Evolutionary conservation across 2,797 vertebrate genomes (phyloP), one percentile per base, ranked within the genome.

Genomic region (Amblyopsis hoosieri): DNA sequence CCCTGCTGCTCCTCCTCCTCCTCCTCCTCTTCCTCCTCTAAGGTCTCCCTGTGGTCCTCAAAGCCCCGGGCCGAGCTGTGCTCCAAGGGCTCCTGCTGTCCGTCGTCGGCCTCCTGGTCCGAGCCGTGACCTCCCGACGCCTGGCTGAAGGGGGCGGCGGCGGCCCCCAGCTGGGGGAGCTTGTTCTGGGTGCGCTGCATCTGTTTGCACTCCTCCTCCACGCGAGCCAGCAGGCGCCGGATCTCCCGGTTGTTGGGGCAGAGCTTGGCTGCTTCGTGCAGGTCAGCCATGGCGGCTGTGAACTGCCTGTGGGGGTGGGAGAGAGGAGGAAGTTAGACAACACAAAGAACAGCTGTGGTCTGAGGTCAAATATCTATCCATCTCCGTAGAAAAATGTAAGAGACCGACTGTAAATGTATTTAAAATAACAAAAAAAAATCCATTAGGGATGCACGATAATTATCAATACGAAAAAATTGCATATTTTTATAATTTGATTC

Each of bases 121-220:
- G 94, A 95, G 64, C 91, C 93, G 9, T 88, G 91, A 0, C 77
- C 82, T 17, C 81, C 83, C 0, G 93, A 93, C 19, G 90, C 93
- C 62, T 87, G 90, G 0, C 66, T 69, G 45, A 69, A 74, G 23
- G 23, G 23, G 1, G 85, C 81, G 12, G 86, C 81, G 1, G 80
- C 69, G 0, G 89, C 88, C 45, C 86, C 84, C 5, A 87, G 46
- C 0, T 76, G 57, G 57, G 62, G 93, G 60, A 87, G 95, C 74
- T 95, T 98, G 62, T 90, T 91, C 74, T 97, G 98, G n/a, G 86
- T 79, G 60, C 92, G 93, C 88, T 97, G 97, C 76, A 98, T 87
- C 74, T 99, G 97, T 69, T 92, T 97, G 72, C 94, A 98, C 71
- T 99, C 98, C 13, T 99, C 98, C 77, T 99, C 97, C 0, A 99